Evolutionary conservation across 2,113 vertebrate species (phyloP), one percentile per base, ranked within the genome.

Genomic region (Lutjanus erythropterus): DNA sequence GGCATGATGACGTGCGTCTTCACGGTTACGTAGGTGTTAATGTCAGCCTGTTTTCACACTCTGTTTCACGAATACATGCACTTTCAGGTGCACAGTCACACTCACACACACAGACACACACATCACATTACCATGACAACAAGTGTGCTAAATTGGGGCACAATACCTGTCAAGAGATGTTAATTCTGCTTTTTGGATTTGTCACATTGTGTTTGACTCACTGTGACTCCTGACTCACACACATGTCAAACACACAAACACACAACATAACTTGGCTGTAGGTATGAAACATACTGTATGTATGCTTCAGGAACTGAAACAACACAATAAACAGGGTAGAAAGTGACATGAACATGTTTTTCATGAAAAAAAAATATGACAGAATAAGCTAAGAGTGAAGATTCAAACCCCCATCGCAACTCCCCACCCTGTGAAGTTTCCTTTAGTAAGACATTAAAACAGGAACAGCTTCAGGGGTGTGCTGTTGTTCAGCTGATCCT

Each of bases 61-160:
- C 44, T 10, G 3, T 56, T 62, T 23, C n/a, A 19, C 9, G 2
- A 50, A 74, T 19, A 55, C 52, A 37, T 23, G 6, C 50, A 11
- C 35, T 14, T 52, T 33, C 23, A 64, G 71, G 41, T 52, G 55
- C 23, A 37, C 41, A 15, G 44, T 6, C 59, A 58, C 1, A 44
- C 33, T 1, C 55, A 65, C 64, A 9, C 70, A 64, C 27, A 8
- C 53, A 25, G 16, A 42, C 39, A 74, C 16, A 59, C 11, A 10
- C 74, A 50, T 73, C 31, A 29, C 42, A n/a, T 79, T 61, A 42
- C 75, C 72, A 74, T 77, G 85, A 77, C 81, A 73, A 82, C 81
- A 49, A 33, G 31, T 25, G 49, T 58, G 66, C 74, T 82, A 75
- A 79, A 81, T 29, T 27, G 23, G 61, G 67, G 19, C 14, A 15